Evolutionary conservation across 2,113 vertebrate species (phyloP), one percentile per base, ranked within the genome.

Genomic region (Conger conger): DNA sequence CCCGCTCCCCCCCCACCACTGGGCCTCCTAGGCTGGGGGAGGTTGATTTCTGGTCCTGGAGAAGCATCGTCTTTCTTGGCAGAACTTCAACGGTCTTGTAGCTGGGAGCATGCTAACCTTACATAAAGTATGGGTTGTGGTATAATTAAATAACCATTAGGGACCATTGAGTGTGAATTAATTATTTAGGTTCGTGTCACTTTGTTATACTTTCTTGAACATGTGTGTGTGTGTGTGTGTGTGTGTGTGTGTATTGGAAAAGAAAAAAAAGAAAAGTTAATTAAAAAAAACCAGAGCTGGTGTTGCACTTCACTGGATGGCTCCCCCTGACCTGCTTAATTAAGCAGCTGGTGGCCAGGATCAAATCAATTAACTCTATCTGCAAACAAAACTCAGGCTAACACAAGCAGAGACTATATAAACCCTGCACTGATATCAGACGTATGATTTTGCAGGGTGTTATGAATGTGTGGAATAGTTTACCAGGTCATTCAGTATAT

Each of bases 131-230:
- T 33, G 87, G 85, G 63, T 89, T 40, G 20, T 85, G 85, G 83
- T 73, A 77, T 84, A 88, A 88, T 89, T 88, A 91, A 90, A 89
- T 84, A 89, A 86, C 78, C 82, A 85, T 88, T 88, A 86, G 84
- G 79, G 83, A 85, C 81, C 85, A 54, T 84, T 87, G 81, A 82
- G 80, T 73, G 87, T 45, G 82, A 86, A 89, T 86, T 81, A 85
- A 87, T 87, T 81, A 86, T 87, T 87, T 82, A 87, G 42, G 73
- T 82, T 76, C n/a, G 40, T 88, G 85, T 82, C 35, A 76, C 83
- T 82, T 82, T 80, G 83, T 33, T 84, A 50, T 85, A 79, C 79
- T 81, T 82, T 45, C 77, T 86, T 76, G 35, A 36, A 82, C 73
- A 6, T 78, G 50, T 15, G 45, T 8, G 8, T 8, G 1, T 13